Evolutionary conservation across 1,140 invertebrate species (phyloP), one percentile per base, ranked within the genome.

Genomic region (Danaus melanippus): DNA sequence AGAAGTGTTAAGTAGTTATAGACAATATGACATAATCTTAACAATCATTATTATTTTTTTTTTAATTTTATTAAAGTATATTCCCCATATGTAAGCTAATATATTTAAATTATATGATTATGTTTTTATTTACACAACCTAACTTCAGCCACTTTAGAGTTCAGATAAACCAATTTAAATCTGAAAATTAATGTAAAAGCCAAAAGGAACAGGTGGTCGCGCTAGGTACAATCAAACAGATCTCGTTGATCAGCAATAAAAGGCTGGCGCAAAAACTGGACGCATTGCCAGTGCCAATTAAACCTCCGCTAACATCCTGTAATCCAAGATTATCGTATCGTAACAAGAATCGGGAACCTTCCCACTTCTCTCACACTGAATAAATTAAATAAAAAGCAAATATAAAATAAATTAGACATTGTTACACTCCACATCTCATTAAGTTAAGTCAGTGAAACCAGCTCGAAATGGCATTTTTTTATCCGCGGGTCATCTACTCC

Each of bases 261-360:
- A 73, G 62, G 60, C 56, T 67, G 64, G 53, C 59, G 68, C 69
- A 71, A 69, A 74, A 76, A 73, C 71, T 63, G 62, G 58, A 64
- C 65, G 70, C 71, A 79, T 75, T 15, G 15, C 71, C 71, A 67
- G 68, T 76, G 73, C 79, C 81, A 84, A 84, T 84, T 84, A 84
- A 84, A 79, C 62, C 66, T 62, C 64, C 64, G 69, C 73, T 73
- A 79, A 84, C 81, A 84, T 79, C 72, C 81, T 84, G 79, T 84
- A 84, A 81, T 74, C 67, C 71, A 64, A 82, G 72, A 84, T 84
- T 79, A 84, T 82, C 78, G 74, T 81, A 84, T 84, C 79, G 71
- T 64, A 67, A 84, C 79, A 82, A 74, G 66, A 71, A 80, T 82
- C 80, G 62, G 68, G 60, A 67, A 73, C 76, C 71, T 64, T 15